These are phyloP conservation scores for Acomys russatus DNA, from an alignment of 2,797 vertebrate species.

Conservation along the genomic window DNA sequence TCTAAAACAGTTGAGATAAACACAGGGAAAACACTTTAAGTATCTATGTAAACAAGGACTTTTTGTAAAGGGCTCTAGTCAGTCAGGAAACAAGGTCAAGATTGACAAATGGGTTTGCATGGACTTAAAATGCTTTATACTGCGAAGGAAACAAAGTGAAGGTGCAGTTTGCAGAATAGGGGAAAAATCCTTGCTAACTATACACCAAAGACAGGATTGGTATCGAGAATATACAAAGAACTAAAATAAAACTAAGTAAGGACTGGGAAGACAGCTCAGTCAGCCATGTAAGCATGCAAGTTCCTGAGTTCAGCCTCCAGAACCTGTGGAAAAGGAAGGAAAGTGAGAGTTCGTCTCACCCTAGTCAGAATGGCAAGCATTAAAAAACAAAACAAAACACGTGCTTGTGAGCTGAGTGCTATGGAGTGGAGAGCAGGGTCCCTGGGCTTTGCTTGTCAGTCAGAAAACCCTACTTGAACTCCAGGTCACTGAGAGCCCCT, in stretches of 20 bases:
- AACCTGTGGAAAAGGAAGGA: background rate
- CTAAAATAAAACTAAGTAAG: background rate
- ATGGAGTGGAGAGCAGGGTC: background rate
- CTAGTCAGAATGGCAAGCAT: too few species aligned
- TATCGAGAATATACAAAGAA: background rate
- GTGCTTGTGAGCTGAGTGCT: background rate
- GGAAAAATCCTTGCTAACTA: background rate
- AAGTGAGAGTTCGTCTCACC: too few species aligned
- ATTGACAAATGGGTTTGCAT: background rate
- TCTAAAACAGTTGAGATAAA: background rate
- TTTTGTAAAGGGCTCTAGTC: background rate
- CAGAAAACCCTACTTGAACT: background rate
- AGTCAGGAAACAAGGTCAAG: background rate
- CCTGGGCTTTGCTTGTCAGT: background rate
- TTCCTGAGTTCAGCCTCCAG: background rate
- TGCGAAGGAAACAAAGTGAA: background rate
- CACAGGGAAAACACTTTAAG: background rate
- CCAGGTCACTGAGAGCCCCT: background rate
- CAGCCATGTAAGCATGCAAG: background rate
- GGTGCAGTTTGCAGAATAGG: background rate
- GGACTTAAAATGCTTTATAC: background rate
- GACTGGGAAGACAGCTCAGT: background rate
- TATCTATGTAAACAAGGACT: background rate
- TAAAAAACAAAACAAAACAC: too few species aligned
- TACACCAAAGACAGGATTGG: background rate